Evolutionary conservation across 53 echinoderm and acorn worm genomes (phyloP).

Genomic region (Apostichopus leukothele): DNA sequence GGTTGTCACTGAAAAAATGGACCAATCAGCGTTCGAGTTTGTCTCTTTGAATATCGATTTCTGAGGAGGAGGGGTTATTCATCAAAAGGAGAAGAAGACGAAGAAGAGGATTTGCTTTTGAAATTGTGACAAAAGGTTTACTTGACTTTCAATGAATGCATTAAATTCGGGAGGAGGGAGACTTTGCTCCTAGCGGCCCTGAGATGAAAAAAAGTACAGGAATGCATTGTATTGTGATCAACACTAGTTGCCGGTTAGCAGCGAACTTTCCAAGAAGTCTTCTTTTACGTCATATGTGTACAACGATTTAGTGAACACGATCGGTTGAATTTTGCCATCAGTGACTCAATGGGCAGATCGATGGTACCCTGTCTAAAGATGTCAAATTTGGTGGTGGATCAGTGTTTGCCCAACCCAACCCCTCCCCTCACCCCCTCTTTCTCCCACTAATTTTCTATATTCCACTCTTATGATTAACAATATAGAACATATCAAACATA

Average conservation of each 20-base stretch:
- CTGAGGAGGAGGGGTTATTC: conserved; percentile 35
- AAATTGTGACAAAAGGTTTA: conserved; percentile 13
- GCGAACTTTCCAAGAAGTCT: conserved; percentile 1
- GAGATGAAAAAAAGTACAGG: conserved; percentile 9
- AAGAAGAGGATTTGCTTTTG: not conserved
- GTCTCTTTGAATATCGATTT: conserved; percentile 43
- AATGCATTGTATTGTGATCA: not conserved
- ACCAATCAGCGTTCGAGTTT: conserved; percentile 33
- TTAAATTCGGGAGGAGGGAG: not conserved
- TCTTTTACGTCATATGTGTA: too few relatives aligned
- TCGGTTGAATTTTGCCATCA: too few relatives aligned
- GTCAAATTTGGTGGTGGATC: not conserved
- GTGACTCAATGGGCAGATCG: too few relatives aligned
- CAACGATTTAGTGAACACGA: too few relatives aligned
- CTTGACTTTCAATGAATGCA: conserved; percentile 31
- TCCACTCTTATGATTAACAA: too few relatives aligned
- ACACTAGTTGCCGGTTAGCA: not conserved
- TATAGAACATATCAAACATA: too few relatives aligned
- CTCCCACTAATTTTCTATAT: too few relatives aligned
- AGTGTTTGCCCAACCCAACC: too few relatives aligned
- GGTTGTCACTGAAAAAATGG: conserved; percentile 25
- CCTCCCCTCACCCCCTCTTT: too few relatives aligned
- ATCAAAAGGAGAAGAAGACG: not conserved
- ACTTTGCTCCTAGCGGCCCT: conserved; percentile 13
- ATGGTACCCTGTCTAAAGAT: too few relatives aligned